phyloP scores from a whole-genome alignment of 64 coral and sea anemone genomes.

The Pocillopora verrucosa region DNA sequence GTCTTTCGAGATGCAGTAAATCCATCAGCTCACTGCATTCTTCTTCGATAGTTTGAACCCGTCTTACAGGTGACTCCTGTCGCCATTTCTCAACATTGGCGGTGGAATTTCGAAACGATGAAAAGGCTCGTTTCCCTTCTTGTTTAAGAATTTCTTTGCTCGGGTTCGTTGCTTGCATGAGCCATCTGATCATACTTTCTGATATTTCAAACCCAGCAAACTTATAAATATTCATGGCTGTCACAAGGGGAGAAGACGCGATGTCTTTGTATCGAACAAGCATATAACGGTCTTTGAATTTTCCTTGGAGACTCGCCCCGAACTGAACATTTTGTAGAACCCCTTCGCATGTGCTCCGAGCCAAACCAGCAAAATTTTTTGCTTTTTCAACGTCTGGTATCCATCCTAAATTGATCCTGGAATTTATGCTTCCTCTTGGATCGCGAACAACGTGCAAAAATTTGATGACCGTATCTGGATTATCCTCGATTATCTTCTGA shows the following conservation, averaged over 20 bases:
- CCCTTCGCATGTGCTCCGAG: constrained; percentile 29
- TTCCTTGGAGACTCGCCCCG: constrained; percentile 20
- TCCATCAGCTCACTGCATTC: constrained; percentile 49
- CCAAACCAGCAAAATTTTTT: not conserved
- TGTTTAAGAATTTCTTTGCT: constrained; percentile 34
- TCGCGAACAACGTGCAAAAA: constrained; percentile 72
- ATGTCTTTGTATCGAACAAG: constrained; percentile 52
- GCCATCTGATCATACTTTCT: constrained; percentile 30
- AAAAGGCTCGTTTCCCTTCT: constrained; percentile 13
- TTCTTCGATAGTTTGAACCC: constrained; percentile 42
- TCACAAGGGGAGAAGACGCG: constrained; percentile 40
- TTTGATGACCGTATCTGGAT: constrained; percentile 43
- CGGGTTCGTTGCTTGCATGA: constrained; percentile 43
- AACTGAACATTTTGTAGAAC: constrained; percentile 53
- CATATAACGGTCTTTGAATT: constrained; percentile 27
- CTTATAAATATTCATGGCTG: constrained; percentile 49
- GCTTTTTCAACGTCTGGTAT: constrained; percentile 11
- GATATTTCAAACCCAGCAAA: constrained; percentile 67
- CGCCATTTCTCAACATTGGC: constrained; percentile 61
- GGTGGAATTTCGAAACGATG: constrained; percentile 49
- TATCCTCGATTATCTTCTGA: constrained; percentile 34
- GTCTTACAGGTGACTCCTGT: constrained; percentile 27
- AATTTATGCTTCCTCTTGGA: constrained; percentile 58
- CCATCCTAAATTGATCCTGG: constrained; percentile 38
- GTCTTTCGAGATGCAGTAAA: constrained; percentile 22